These are phyloP conservation scores for Myioborus miniatus DNA, from an alignment of 2,797 vertebrate species.

Conservation along the genomic window DNA sequence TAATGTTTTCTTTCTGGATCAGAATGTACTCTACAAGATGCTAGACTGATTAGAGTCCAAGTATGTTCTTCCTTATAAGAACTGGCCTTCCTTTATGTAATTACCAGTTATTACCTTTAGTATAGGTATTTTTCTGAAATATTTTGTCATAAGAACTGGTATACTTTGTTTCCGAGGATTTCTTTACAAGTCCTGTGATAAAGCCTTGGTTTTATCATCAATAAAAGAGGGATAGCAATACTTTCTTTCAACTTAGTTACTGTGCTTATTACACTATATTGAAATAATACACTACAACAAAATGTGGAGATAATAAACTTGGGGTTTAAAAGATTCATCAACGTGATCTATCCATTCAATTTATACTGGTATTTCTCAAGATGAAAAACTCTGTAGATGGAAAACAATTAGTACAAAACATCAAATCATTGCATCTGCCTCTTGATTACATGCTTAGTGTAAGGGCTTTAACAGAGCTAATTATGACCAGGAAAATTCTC, in stretches of 20 bases:
- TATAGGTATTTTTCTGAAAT: not conserved
- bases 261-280: not conserved
- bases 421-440: not conserved
- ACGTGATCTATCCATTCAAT: not conserved
- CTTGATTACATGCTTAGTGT: not conserved
- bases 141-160: not conserved
- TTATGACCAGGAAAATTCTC: not conserved
- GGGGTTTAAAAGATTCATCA: not conserved
- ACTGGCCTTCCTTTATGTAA: not conserved
- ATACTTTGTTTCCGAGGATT: not conserved
- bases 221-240: not conserved
- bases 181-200: not conserved
- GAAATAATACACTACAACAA: not conserved
- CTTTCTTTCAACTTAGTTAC: not conserved
- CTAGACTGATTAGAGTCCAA: not conserved
- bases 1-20: not conserved
- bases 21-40: not conserved
- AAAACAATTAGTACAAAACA: not conserved
- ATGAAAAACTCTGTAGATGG: not conserved
- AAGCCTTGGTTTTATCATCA: not conserved
- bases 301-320: not conserved
- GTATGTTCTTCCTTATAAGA: not conserved
- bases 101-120: not conserved
- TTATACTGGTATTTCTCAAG: not conserved
- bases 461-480: not conserved